Conservation (phyloP, 1,140 invertebrate species). For the Drosophila navojoa region DNA sequence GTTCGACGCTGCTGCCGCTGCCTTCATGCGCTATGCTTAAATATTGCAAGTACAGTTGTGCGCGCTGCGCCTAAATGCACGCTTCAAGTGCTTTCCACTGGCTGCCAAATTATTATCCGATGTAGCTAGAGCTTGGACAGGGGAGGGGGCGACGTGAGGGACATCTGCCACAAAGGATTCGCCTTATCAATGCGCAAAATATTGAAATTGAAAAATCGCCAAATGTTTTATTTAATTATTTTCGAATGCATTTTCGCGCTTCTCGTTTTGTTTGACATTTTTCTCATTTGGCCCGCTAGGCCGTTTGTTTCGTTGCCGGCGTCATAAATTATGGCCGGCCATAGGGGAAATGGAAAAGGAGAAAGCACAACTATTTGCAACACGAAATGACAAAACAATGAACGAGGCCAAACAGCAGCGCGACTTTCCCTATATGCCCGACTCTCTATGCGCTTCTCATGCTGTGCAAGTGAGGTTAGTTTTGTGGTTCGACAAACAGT, state of each 20-base stretch:
- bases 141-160: too few relatives aligned
- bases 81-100: slow-evolving; percentile 18
- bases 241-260: slow-evolving; percentile 1
- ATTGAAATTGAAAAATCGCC: slow-evolving; percentile 29
- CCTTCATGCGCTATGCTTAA: neutral
- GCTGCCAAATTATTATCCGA: slow-evolving; percentile 20
- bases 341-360: neutral
- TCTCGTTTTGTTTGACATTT: slow-evolving; percentile 52
- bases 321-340: slow-evolving; percentile 26
- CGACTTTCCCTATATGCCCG: neutral
- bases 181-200: neutral
- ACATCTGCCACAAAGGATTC: neutral
- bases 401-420: neutral
- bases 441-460: slow-evolving; percentile 29
- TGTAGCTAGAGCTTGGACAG: too few relatives aligned
- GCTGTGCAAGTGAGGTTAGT: too few relatives aligned
- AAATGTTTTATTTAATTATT: slow-evolving; percentile 26
- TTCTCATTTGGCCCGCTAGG: slow-evolving; percentile 48
- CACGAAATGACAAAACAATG: slow-evolving; percentile 7
- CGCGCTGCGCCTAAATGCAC: slow-evolving; percentile 32
- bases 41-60: slow-evolving; percentile 60
- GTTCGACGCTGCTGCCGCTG: slow-evolving; percentile 9
- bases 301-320: slow-evolving; percentile 29
- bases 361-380: neutral
- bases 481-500: too few relatives aligned